Evolutionary conservation across 2,797 vertebrate species (phyloP).

Genomic region (Channa striata): DNA sequence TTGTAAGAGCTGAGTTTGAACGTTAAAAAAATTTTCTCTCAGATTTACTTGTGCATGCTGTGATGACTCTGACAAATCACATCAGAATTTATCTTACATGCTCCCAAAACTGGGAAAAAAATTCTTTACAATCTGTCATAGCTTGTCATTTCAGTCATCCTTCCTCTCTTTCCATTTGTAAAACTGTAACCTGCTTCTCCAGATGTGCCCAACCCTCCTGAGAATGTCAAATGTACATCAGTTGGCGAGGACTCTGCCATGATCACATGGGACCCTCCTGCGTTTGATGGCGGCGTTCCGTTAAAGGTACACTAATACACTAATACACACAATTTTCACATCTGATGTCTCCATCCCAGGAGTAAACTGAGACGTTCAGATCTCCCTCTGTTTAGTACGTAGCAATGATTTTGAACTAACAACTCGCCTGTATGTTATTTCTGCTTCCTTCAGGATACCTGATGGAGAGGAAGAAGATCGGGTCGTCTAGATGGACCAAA

Average conservation of each 20-base stretch:
- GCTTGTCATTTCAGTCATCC: slow-evolving; percentile 27
- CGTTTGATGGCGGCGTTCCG: slow-evolving; percentile 87
- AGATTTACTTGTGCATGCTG: background rate
- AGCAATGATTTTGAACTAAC: slow-evolving; percentile 14
- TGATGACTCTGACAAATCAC: background rate
- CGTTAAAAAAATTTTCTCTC: too few species aligned
- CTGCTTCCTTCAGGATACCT: slow-evolving; percentile 85
- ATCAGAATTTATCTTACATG: too few species aligned
- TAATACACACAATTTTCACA: slow-evolving; percentile 43
- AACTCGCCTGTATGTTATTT: background rate
- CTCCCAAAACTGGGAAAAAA: background rate
- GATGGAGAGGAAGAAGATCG: slow-evolving; percentile 91
- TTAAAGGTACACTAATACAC: slow-evolving; percentile 88
- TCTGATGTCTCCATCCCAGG: slow-evolving; percentile 56
- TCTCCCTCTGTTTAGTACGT: slow-evolving; percentile 34
- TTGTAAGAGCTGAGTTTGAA: too few species aligned
- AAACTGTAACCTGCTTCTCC: slow-evolving; percentile 58
- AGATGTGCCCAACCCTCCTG: slow-evolving; percentile 92
- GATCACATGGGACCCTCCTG: slow-evolving; percentile 88
- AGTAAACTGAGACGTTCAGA: slow-evolving; percentile 42
- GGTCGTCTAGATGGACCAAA: slow-evolving; percentile 90
- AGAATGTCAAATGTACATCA: slow-evolving; percentile 85
- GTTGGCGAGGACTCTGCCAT: slow-evolving; percentile 89
- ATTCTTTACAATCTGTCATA: background rate
- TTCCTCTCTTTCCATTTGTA: slow-evolving; percentile 8